Conservation (phyloP, 1,140 invertebrate species). For the Pseudomyrmex dendroicus region DNA sequence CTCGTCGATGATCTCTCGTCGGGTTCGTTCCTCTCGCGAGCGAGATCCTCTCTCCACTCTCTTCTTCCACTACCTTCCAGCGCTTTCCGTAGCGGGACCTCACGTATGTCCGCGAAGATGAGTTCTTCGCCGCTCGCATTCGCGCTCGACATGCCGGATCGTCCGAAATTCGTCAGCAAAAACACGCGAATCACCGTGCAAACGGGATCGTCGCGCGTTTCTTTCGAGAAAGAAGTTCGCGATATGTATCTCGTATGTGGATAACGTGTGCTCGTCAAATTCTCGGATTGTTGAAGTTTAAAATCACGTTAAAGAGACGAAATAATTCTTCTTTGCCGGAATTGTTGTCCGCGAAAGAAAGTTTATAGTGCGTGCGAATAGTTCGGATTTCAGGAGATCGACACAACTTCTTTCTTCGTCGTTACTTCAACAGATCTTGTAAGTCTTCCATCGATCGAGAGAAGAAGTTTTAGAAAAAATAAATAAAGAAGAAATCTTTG, state of each 20-base stretch:
- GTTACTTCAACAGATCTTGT: constrained; percentile 1
- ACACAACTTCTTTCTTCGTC: neutral
- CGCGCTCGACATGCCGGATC: constrained; percentile 60
- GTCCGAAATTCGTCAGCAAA: constrained; percentile 41
- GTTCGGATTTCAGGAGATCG: constrained; percentile 1
- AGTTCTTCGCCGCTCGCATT: constrained; percentile 60
- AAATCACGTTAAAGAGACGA: constrained; percentile 1
- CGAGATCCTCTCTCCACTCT: constrained; percentile 18
- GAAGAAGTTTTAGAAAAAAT: neutral
- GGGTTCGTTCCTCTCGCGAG: constrained; percentile 48
- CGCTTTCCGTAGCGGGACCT: constrained; percentile 21
- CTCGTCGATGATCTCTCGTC: constrained; percentile 34
- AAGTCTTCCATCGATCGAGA: constrained; percentile 9
- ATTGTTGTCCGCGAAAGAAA: neutral
- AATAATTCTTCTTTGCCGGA: neutral
- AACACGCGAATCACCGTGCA: constrained; percentile 9
- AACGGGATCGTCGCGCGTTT: neutral
- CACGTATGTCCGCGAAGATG: constrained; percentile 33
- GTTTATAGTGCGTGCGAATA: constrained; percentile 24
- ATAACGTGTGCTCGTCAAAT: neutral
- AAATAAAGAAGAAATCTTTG: neutral
- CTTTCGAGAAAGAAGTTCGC: neutral
- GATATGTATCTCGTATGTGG: constrained; percentile 14
- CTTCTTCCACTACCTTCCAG: constrained; percentile 56
- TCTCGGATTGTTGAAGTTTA: neutral